These are phyloP conservation scores for Neria commutata DNA, from an alignment of 2,888 invertebrate genomes.

Conservation along the genomic window DNA sequence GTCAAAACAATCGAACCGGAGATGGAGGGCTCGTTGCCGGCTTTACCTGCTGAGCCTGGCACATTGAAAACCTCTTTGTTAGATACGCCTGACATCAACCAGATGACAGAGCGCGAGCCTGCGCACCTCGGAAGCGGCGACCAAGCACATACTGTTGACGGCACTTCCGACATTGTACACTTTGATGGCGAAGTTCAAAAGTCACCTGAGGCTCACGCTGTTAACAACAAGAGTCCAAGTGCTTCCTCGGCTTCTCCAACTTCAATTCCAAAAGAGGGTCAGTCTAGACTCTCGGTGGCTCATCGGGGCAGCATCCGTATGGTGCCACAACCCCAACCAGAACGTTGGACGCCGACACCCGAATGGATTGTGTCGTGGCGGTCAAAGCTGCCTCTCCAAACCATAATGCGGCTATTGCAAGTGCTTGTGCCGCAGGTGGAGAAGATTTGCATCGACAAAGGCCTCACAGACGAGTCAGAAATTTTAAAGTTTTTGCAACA, in stretches of 20 bases:
- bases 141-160: constrained; percentile 39
- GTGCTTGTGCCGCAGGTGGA: constrained; percentile 99
- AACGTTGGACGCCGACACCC: constrained; percentile 84
- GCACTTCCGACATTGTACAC: constrained; percentile 40
- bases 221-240: constrained; percentile 26
- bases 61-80: constrained; percentile 88
- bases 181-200: constrained; percentile 31
- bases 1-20: constrained; percentile 37
- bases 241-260: constrained; percentile 6
- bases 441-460: constrained; percentile 99
- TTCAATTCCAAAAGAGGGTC: constrained; percentile 35
- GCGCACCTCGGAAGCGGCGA: constrained; percentile 72
- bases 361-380: constrained; percentile 98
- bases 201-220: constrained; percentile 5
- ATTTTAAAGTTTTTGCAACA: constrained; percentile 98
- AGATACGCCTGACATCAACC: constrained; percentile 85
- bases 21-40: constrained; percentile 85
- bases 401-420: constrained; percentile 97
- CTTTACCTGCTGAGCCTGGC: constrained; percentile 87
- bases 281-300: constrained; percentile 49
- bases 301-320: constrained; percentile 72
- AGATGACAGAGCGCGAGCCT: constrained; percentile 94
- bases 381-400: constrained; percentile 94
- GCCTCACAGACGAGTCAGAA: constrained; percentile 98
- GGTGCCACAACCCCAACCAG: constrained; percentile 47